Base-by-base conservation (phyloP, 2,797 vertebrate genomes). In the Hyperoplus immaculatus region DNA sequence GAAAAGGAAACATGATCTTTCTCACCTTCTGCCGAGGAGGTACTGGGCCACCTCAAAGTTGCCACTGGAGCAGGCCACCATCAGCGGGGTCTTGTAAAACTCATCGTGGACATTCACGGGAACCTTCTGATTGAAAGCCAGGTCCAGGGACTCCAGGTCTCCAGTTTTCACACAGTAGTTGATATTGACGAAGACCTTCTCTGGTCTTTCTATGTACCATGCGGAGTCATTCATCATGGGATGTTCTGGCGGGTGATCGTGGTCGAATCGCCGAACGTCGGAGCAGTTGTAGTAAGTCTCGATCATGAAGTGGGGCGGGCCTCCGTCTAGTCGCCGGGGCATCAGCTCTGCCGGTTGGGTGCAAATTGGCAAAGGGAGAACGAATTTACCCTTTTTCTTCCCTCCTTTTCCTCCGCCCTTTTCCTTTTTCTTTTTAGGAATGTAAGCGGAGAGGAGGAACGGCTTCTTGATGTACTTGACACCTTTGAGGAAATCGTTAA, bases 61-160 rank as follows among this genome's bases (percentile, higher is more conserved):
- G 13, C 98, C 97, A 47, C 57, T 94, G 51, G 94, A 89, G 80
- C 97, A 98, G 0, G 97, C 97, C 5, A 90, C 90, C 96, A 98
- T 99, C 57, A 99, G 92, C 0, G 98, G 98, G 0, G 97, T 99
- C 93, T 97, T 98, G 87, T 97, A 99, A 60, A 93, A 97, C 62
- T 77, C 91, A 62, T 99, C 98, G 54, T 94, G 94, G 51, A 97
- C 81, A 60, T 99, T 96, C 78, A 99, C 95, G 0, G 96, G 94
- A 36, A 98, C 92, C 1, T 96, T 96, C 21, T 95, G 88, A 1
- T 93, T 94, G 46, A 99, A 95, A 0, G 98, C 98, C 2, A 96
- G 95, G 86, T 95, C 95, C 72, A 99, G 88, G 16, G 97, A 96
- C 18, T 96, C 94, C n/a, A 96, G 55, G 74, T 99, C 97, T 58